Conservation (phyloP, 2,888 invertebrate species). For the Digitonthophagus gazella region DNA sequence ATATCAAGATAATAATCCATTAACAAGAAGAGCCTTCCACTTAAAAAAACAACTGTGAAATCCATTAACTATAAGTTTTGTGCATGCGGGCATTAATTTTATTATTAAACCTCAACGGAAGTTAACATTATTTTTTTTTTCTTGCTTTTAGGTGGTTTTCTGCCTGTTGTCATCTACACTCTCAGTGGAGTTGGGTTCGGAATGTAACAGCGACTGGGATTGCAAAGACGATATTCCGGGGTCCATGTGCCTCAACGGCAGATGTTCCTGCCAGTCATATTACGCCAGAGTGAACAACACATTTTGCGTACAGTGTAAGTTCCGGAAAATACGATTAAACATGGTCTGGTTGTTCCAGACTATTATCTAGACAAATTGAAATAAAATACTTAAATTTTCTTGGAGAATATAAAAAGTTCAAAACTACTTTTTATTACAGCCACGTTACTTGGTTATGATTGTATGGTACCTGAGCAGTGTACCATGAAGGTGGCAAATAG, state of each 20-base stretch:
- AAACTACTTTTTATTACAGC: constrained; percentile 70
- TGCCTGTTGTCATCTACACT: constrained; percentile 35
- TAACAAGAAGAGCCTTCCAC: not conserved
- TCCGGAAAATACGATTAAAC: constrained; percentile 22
- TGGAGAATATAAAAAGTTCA: too few species aligned
- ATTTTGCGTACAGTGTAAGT: constrained; percentile 82
- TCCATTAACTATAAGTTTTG: not conserved
- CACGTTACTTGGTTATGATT: constrained; percentile 79
- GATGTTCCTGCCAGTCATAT: constrained; percentile 80
- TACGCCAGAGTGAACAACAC: constrained; percentile 76
- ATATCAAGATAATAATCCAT: not conserved
- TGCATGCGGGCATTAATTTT: not conserved
- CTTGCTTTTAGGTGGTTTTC: constrained; percentile 37
- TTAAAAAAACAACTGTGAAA: not conserved
- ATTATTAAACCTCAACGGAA: not conserved
- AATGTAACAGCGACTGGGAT: constrained; percentile 63
- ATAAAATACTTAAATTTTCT: too few species aligned
- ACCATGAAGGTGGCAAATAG: constrained; percentile 86
- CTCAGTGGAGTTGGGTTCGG: constrained; percentile 57
- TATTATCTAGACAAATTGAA: too few species aligned
- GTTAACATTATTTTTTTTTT: constrained; percentile 19
- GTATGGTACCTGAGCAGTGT: constrained; percentile 80
- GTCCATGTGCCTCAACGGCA: constrained; percentile 66
- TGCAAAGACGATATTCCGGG: constrained; percentile 62
- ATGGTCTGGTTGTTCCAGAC: too few species aligned